These are phyloP conservation scores for Menura novaehollandiae DNA, from an alignment of 2,113 vertebrate species.

Conservation along the genomic window DNA sequence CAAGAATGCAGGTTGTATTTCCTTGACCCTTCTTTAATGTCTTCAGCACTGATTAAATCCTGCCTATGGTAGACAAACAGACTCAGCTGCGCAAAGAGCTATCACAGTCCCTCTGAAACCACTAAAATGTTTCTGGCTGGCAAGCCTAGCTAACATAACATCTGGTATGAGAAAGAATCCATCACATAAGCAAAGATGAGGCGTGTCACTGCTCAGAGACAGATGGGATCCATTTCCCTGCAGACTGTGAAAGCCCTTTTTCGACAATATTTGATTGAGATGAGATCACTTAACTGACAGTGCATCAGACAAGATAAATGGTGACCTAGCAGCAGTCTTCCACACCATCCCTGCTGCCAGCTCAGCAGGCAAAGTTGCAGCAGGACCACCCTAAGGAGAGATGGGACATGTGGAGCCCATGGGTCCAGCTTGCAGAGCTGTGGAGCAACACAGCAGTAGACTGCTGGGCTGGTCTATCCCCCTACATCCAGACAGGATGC, in stretches of 20 bases:
- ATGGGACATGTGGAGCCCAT: neutral
- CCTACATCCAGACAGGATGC: neutral
- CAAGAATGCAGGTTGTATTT: neutral
- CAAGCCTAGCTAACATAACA: neutral
- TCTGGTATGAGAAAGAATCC: neutral
- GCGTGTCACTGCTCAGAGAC: neutral
- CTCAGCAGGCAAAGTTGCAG: neutral
- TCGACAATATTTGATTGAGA: neutral
- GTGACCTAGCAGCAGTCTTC: neutral
- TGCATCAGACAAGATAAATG: neutral
- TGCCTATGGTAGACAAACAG: neutral
- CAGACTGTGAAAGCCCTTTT: neutral
- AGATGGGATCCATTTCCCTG: neutral
- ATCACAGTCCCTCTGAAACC: neutral
- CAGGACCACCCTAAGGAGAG: neutral
- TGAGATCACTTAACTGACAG: neutral
- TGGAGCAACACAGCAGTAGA: neutral
- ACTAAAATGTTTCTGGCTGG: neutral
- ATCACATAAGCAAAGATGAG: neutral
- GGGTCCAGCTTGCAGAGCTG: neutral
- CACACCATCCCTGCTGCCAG: neutral
- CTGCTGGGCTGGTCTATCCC: neutral
- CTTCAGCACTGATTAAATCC: neutral
- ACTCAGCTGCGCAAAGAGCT: neutral
- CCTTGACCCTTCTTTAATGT: neutral